phyloP scores from a whole-genome alignment of 1,140 invertebrate genomes.

The Glossosoma conforme region DNA sequence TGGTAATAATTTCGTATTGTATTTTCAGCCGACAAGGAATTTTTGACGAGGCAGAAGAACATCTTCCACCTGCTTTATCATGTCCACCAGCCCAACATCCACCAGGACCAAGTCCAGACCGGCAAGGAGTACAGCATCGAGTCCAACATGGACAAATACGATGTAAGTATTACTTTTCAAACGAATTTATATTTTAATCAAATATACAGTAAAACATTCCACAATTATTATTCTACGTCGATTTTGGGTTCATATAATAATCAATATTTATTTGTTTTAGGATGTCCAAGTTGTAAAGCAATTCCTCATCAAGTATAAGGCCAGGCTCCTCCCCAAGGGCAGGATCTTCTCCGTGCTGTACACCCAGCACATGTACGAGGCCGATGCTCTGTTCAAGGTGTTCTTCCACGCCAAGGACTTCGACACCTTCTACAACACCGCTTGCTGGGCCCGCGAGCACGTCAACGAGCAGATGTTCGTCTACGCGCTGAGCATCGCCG shows the following conservation, averaged over 20 bases:
- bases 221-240: not conserved
- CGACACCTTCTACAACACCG: conserved; percentile 54
- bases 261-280: conserved; percentile 38
- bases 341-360: conserved; percentile 60
- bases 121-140: conserved; percentile 53
- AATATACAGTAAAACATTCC: not conserved
- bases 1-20: too few species aligned
- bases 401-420: conserved; percentile 65
- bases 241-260: not conserved
- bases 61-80: conserved; percentile 60
- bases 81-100: conserved; percentile 50
- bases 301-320: conserved; percentile 52
- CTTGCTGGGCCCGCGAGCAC: conserved; percentile 57
- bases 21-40: conserved; percentile 42
- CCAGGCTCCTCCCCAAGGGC: conserved; percentile 53
- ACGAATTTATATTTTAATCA: not conserved
- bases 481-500: conserved; percentile 55
- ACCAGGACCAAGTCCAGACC: conserved; percentile 46
- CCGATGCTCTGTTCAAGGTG: conserved; percentile 59
- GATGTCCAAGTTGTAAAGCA: conserved; percentile 53
- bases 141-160: conserved; percentile 43
- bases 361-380: conserved; percentile 57
- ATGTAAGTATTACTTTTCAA: conserved; percentile 33
- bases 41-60: conserved; percentile 54
- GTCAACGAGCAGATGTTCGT: conserved; percentile 62